Evolutionary conservation across 1,140 invertebrate species (phyloP).

Genomic region (Oryctes rhinoceros): DNA sequence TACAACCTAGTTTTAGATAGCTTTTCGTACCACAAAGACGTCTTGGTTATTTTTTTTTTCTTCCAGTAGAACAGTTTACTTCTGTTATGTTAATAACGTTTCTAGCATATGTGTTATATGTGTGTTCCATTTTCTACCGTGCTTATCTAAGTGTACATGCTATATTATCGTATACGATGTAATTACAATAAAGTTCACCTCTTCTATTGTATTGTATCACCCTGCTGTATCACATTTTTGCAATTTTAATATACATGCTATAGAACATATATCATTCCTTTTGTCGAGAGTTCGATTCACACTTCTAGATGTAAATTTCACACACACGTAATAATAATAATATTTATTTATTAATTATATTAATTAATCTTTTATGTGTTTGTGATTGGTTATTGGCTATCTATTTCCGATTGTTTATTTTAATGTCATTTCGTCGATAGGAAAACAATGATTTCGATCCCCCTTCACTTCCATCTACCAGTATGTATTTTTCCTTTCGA

Average conservation of each 20-base stretch:
- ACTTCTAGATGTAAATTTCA: background rate
- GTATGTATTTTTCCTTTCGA: background rate
- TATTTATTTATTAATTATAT: slow-evolving; percentile 31
- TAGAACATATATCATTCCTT: slow-evolving; percentile 27
- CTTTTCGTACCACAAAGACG: no score
- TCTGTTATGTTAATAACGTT: no score
- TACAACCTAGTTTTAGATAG: no score
- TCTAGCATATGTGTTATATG: no score
- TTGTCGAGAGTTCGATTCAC: background rate
- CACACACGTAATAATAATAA: slow-evolving; percentile 22
- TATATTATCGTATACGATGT: background rate
- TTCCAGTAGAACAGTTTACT: no score
- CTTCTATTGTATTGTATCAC: background rate
- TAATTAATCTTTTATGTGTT: slow-evolving; percentile 34
- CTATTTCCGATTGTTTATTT: background rate
- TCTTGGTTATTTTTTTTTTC: no score
- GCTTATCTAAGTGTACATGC: background rate
- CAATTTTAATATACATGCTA: slow-evolving; percentile 35
- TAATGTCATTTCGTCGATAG: background rate
- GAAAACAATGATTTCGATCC: background rate
- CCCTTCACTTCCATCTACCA: background rate
- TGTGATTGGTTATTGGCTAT: background rate
- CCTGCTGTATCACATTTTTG: background rate
- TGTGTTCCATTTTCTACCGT: no score
- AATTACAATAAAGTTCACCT: slow-evolving; percentile 15